Evolutionary conservation across 2,888 invertebrate species (phyloP), one percentile per base, ranked within the genome.

Genomic region (Scaptomyza polygonia): DNA sequence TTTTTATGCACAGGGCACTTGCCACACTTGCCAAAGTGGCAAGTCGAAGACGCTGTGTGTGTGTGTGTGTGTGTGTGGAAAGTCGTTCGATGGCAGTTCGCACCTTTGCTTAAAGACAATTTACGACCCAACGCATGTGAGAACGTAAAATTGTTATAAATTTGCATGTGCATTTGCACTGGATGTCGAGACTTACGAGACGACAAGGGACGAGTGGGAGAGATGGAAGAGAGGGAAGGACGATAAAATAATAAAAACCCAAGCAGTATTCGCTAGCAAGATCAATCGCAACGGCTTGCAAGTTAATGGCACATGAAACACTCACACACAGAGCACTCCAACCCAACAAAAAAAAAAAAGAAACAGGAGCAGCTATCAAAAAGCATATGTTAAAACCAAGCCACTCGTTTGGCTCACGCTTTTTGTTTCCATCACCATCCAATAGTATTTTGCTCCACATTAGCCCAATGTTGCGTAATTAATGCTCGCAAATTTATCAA

Each of bases 401-500:
- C n/a, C n/a, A 6, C 34, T 32, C 12, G 5, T 32, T 32, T 12
- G 32, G 5, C 34, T 34, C 36, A 36, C 9, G 9, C 2, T 1
- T n/a, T 18, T 12, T 45, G n/a, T n/a, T n/a, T n/a, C n/a, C n/a
- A n/a, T n/a, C n/a, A n/a, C n/a, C n/a, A n/a, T n/a, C n/a, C n/a
- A n/a, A n/a, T n/a, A 30, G 12, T 12, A 47, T 44, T 69, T 57
- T 40, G 25, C 14, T 18, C n/a, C 44, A 48, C 70, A 64, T 63
- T 76, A 53, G 34, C 36, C 72, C 71, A 73, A 78, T 75, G 68
- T 87, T 79, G 88, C 88, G 84, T 85, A 88, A 88, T 88, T 88
- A 88, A 88, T 88, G 85, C 75, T 63, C 73, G 66, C 69, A 76
- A 72, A 88, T 88, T 88, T 88, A 80, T 88, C 88, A 85, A 83